A percentile compares a stretch with the other conserved stretches of the same genome.
phyloP scores from a whole-genome alignment of 2,888 invertebrate genomes.

The Monoplex corrugatus region DNA sequence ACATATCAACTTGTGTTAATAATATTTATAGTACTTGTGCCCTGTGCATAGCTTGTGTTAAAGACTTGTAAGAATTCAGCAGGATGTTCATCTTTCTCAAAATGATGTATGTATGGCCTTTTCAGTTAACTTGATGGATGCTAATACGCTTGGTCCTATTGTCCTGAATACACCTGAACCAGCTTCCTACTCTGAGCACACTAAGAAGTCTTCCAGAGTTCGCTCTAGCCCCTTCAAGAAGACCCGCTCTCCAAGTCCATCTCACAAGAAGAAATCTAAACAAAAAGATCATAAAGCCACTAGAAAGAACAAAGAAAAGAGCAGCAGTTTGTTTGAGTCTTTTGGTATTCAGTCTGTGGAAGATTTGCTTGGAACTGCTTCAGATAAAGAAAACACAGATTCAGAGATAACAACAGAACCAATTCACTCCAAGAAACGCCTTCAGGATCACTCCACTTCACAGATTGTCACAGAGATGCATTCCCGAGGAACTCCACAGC shows the following conservation, averaged over 20 bases:
- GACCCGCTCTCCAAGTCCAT: slow-evolving; percentile 19
- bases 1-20: no score
- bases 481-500: slow-evolving; percentile 43
- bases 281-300: slow-evolving; percentile 12
- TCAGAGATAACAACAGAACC: slow-evolving; percentile 71
- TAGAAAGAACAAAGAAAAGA: slow-evolving; percentile 42
- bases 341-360: slow-evolving; percentile 77
- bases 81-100: no score
- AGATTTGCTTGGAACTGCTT: slow-evolving; percentile 68
- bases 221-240: slow-evolving; percentile 36
- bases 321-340: slow-evolving; percentile 64
- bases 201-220: not conserved
- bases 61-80: no score
- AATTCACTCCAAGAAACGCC: slow-evolving; percentile 51
- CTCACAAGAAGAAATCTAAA: slow-evolving; percentile 45
- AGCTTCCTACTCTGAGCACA: slow-evolving; percentile 31
- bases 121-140: slow-evolving; percentile 68
- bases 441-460: slow-evolving; percentile 60
- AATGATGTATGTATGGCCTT: no score
- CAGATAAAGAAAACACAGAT: slow-evolving; percentile 65
- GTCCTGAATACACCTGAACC: slow-evolving; percentile 50
- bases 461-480: slow-evolving; percentile 65
- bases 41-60: no score
- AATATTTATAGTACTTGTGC: no score
- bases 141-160: slow-evolving; percentile 61